Evolutionary conservation across 1,140 invertebrate genomes (phyloP).

Genomic region (Drosophila ambigua): DNA sequence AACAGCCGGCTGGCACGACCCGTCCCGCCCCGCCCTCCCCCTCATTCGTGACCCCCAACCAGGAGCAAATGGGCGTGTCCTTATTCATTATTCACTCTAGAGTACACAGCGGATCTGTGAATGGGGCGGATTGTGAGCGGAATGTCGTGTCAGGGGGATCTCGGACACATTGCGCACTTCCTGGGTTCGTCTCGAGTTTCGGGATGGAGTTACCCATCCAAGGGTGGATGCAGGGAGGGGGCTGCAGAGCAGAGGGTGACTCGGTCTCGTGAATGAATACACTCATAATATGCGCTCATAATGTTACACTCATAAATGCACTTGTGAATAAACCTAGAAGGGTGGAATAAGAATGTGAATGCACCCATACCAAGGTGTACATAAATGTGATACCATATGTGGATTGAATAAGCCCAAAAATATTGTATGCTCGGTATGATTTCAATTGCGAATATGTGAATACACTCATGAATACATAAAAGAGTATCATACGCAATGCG

Average conservation of each 20-base stretch:
- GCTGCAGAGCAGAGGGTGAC: no score
- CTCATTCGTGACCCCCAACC: neutral
- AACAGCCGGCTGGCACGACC: slow-evolving; percentile 17
- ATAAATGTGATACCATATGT: no score
- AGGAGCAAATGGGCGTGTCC: slow-evolving; percentile 50
- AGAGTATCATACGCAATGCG: neutral
- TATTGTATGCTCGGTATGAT: no score
- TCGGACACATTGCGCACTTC: slow-evolving; percentile 15
- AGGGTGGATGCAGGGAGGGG: no score
- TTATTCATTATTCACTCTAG: slow-evolving; percentile 58
- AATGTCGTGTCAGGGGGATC: neutral
- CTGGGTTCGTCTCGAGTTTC: slow-evolving; percentile 7
- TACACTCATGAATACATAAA: neutral
- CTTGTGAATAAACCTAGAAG: no score
- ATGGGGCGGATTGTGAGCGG: slow-evolving; percentile 3
- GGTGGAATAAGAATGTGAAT: no score
- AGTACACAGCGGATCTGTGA: slow-evolving; percentile 19
- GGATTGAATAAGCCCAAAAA: no score
- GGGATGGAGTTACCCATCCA: neutral
- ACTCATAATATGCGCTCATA: no score
- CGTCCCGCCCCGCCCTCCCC: no score
- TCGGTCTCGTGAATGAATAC: no score
- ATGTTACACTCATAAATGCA: no score
- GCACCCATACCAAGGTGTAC: no score
- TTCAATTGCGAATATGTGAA: slow-evolving; percentile 6